A percentile compares a stretch with the other conserved stretches of the same genome.
These are phyloP conservation scores for Mythimna loreyi DNA, from an alignment of 2,888 invertebrate species.

Conservation along the genomic window DNA sequence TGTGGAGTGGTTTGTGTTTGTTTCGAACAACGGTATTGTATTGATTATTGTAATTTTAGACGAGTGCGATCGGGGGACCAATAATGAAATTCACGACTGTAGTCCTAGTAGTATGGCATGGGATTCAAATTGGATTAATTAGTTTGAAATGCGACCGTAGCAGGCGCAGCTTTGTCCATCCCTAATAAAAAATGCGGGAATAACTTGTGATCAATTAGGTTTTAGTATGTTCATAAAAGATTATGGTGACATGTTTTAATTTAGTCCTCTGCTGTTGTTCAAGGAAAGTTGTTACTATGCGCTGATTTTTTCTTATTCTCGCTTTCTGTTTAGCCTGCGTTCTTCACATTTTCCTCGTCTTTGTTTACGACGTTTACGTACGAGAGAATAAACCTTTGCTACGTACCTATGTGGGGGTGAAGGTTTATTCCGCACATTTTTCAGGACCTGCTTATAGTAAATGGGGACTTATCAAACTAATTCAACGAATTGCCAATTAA, in stretches of 20 bases:
- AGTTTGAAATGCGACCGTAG: not conserved
- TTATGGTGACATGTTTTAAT: not conserved
- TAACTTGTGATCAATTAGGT: not conserved
- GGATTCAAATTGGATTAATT: not conserved
- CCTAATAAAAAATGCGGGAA: not conserved
- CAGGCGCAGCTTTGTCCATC: not conserved
- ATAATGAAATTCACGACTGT: conserved; percentile 1
- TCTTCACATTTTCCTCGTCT: conserved; percentile 26
- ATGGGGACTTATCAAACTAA: no score
- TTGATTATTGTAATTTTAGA: conserved; percentile 31
- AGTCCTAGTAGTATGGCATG: not conserved
- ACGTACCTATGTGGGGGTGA: not conserved
- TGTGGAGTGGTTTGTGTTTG: conserved; percentile 15
- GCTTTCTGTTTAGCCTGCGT: conserved; percentile 31
- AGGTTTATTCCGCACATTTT: no score
- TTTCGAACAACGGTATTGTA: conserved; percentile 14
- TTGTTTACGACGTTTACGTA: conserved; percentile 21
- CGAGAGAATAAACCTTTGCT: conserved; percentile 19
- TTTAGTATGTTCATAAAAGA: not conserved
- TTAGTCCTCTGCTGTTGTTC: not conserved
- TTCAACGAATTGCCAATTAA: no score
- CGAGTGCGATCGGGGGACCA: not conserved
- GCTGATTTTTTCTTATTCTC: conserved; percentile 13
- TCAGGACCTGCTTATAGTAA: no score
- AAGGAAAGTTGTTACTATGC: conserved; percentile 1